phyloP scores from a whole-genome alignment of 2,797 vertebrate genomes.

The Oophaga sylvatica region DNA sequence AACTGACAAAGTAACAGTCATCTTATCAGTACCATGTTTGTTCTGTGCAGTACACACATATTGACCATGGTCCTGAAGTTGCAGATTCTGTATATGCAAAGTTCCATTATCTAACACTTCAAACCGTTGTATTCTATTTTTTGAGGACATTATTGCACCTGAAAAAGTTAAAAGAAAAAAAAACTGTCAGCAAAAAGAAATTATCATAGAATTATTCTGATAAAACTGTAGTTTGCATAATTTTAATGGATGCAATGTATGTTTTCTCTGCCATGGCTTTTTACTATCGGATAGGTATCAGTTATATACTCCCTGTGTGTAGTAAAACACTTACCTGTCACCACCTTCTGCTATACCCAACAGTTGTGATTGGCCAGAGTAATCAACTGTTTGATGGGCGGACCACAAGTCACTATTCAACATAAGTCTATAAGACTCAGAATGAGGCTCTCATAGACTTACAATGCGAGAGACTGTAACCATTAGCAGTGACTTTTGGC shows the following conservation, averaged over 20 bases:
- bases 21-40: constrained; percentile 79
- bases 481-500: too few species aligned
- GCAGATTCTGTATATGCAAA: constrained; percentile 79
- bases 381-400: too few species aligned
- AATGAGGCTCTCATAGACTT: too few species aligned
- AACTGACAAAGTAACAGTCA: constrained; percentile 75
- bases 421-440: too few species aligned
- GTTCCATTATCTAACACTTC: constrained; percentile 87
- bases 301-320: too few species aligned
- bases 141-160: constrained; percentile 82
- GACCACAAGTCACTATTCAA: too few species aligned
- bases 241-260: background rate
- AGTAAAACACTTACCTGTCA: too few species aligned
- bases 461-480: too few species aligned
- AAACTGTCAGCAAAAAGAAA: background rate
- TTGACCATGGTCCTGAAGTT: constrained; percentile 82
- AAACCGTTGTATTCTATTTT: constrained; percentile 79
- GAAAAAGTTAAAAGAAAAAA: constrained; percentile 19
- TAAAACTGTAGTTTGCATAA: background rate
- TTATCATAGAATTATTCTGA: background rate
- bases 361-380: too few species aligned
- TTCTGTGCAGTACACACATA: constrained; percentile 88
- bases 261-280: background rate
- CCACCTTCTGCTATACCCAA: too few species aligned
- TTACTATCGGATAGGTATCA: too few species aligned